These are phyloP conservation scores for Patagioenas fasciata DNA, from an alignment of 2,113 vertebrate genomes.

Conservation along the genomic window DNA sequence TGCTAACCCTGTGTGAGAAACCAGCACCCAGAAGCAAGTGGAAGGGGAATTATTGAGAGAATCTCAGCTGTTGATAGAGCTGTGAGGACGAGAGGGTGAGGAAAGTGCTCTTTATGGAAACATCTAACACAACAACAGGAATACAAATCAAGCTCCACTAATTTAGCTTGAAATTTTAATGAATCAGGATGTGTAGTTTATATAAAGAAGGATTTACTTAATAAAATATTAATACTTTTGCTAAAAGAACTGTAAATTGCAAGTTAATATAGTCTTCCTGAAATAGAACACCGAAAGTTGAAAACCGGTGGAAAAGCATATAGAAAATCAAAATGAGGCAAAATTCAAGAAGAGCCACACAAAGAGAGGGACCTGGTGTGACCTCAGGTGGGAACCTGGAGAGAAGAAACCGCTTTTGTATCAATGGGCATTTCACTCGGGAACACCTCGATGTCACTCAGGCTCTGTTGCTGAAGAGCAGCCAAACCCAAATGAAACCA, in stretches of 20 bases:
- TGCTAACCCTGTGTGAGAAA: neutral
- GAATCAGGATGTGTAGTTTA: constrained; percentile 21
- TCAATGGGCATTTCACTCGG: neutral
- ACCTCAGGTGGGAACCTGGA: neutral
- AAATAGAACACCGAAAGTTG: neutral
- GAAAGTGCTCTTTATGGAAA: neutral
- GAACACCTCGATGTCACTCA: neutral
- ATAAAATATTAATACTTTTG: constrained; percentile 53
- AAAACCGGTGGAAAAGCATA: neutral
- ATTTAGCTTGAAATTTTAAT: constrained; percentile 55
- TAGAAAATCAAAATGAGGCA: neutral
- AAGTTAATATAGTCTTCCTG: neutral
- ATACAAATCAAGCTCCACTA: constrained; percentile 35
- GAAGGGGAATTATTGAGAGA: neutral
- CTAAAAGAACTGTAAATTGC: constrained; percentile 8
- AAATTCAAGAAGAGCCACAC: neutral
- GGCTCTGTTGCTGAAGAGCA: neutral
- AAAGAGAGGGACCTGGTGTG: neutral
- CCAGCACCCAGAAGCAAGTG: neutral
- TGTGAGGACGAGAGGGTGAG: neutral
- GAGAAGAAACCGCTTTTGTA: neutral
- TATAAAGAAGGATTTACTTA: constrained; percentile 34
- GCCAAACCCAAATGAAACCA: neutral
- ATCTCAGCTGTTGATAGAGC: neutral
- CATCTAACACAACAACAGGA: constrained; percentile 14